Evolutionary conservation across 2,113 vertebrate genomes (phyloP), one percentile per base, ranked within the genome.

Genomic region (Microcebus murinus): DNA sequence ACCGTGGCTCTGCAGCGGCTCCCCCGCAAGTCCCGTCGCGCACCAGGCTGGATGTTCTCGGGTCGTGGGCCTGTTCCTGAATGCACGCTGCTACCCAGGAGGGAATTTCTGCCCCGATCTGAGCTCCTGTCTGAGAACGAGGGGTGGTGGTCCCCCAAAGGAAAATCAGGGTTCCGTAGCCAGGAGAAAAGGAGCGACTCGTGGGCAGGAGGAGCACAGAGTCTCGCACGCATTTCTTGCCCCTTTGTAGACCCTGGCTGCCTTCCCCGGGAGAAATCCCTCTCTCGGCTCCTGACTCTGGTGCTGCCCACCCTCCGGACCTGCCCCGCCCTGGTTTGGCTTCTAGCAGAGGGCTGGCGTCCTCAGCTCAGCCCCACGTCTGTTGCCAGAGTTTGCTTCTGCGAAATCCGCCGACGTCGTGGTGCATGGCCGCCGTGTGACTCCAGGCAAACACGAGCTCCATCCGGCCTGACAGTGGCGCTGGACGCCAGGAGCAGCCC

Each of bases 381-480:
- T 17, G 4, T 25, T 3, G 0, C 1, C 0, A 36, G 15, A 8
- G 2, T 21, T 25, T 20, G 25, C 27, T 63, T n/a, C 68, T 77
- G 21, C 45, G 50, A 67, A 34, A 1, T 6, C 50, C 34, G 3
- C 1, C 11, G 50, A 27, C 0, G 3, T 0, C 1, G 10, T 1
- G 1, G 14, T 1, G 1, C 15, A 0, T 18, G 57, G 3, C 34
- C 13, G 6, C 14, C 3, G 4, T 3, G 0, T 0, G 9, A 31
- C 0, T 23, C 15, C 34, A 8, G 23, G 45, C 8, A 17, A 11
- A 13, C 34, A 0, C 21, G 59, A 61, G 31, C 18, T 4, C 7
- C 57, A 0, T 3, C n/a, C 3, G 34, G 52, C 42, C 39, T 25
- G 31, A 50, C 10, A 55, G 10, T 3, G 25, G 12, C 48, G 7